These are phyloP conservation scores for Daboia siamensis DNA, from an alignment of 2,113 vertebrate genomes.

Conservation along the genomic window DNA sequence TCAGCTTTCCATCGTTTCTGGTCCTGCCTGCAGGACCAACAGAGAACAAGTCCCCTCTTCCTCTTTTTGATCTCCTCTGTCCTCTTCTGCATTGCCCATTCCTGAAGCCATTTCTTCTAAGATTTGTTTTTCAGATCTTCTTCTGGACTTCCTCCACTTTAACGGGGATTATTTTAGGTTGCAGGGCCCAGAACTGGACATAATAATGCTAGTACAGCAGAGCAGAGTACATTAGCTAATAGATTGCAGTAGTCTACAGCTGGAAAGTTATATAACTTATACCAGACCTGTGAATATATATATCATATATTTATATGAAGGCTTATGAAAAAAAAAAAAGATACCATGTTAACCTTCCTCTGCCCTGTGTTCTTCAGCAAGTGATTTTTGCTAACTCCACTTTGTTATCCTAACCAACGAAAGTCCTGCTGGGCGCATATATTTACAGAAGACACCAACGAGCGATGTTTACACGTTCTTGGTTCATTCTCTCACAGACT, in stretches of 20 bases:
- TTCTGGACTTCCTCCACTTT: not conserved
- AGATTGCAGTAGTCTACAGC: too few relatives aligned
- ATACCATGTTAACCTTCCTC: not conserved
- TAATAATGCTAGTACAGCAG: not conserved
- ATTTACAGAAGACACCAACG: conserved; percentile 53
- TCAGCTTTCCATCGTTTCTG: not conserved
- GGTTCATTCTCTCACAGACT: conserved; percentile 73
- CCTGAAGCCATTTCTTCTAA: not conserved
- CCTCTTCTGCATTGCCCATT: not conserved
- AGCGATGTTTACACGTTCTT: conserved; percentile 54
- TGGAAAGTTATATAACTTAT: too few relatives aligned
- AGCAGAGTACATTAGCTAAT: too few relatives aligned
- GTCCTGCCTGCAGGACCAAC: not conserved
- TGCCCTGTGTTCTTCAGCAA: conserved; percentile 13
- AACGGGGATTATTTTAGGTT: not conserved
- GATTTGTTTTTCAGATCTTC: not conserved
- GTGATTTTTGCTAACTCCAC: not conserved
- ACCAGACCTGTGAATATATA: too few relatives aligned
- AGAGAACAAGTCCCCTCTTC: not conserved
- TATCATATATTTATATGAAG: not conserved
- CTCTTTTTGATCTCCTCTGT: not conserved
- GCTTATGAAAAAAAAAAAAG: not conserved
- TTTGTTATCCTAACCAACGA: conserved; percentile 32
- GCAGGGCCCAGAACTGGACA: not conserved
- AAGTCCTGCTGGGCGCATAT: conserved; percentile 29